Base-by-base conservation (phyloP, 2,888 invertebrate species). In the Chymomyza procnemis region DNA sequence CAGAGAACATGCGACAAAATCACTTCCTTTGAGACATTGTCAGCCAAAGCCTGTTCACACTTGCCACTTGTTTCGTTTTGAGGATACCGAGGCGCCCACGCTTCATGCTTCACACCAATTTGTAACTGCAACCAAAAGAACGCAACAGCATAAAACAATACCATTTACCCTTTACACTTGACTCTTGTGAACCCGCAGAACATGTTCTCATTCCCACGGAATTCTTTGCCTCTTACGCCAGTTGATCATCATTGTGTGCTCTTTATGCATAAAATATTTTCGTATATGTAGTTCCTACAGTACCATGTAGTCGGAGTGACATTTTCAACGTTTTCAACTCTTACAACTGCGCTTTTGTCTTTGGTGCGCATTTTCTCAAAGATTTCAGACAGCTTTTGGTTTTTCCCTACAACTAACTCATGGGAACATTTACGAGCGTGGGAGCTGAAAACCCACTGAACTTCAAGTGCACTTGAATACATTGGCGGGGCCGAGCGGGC, bases 401-500 rank as follows among this genome's bases (percentile, higher is more conserved):
- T 71, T 75, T 86, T 75, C 78, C 78, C 76, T 87, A 26, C 26
- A 26, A 26, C 26, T 26, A 26, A 3, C 87, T 63, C 81, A 85
- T 62, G 77, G 61, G 63, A 67, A 68, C 47, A 46, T 54, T 59
- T 54, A 61, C 62, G 64, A 77, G 82, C 81, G 81, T 81, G 81
- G 81, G 81, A 86, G 81, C 85, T 86, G 22, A 52, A 63, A 68
- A 21, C 72, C 74, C 86, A 73, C 74, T 80, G 80, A 74, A 80
- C 76, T 74, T 81, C 74, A 80, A 85, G 78, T 85, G 83, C 79
- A 68, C 71, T 65, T 67, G 66, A 56, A 64, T 64, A 62, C 60
- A 26, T 8, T 26, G 26, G 26, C 8, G 66, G 70, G 66, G 67
- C 26, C n/a, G n/a, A 19, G 26, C 30, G 30, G 16, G n/a, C n/a